Evolutionary conservation across 2,888 invertebrate species (phyloP).

Genomic region (Drosophila fungiperda): DNA sequence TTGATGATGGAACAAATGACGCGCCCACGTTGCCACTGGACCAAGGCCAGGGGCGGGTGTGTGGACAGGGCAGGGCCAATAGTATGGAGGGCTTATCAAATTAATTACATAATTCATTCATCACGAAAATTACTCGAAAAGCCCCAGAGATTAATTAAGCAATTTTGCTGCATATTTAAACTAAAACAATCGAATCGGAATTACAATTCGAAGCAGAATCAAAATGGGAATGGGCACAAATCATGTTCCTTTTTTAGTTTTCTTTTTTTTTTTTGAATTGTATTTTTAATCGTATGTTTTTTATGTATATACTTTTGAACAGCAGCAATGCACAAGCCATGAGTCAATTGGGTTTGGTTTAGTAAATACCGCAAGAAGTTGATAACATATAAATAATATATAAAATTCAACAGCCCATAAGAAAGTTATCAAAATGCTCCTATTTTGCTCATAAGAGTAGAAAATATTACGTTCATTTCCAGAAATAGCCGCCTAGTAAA

Average conservation of each 20-base stretch:
- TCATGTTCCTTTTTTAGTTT: neutral
- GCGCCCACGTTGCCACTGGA: conserved; percentile 3
- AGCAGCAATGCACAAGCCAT: no score
- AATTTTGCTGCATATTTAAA: conserved; percentile 4
- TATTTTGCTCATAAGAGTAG: conserved; percentile 6
- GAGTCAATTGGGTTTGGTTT: neutral
- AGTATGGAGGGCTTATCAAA: conserved; percentile 19
- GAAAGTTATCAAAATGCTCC: neutral
- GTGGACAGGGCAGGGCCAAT: neutral
- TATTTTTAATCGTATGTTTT: neutral
- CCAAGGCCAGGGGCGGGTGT: neutral
- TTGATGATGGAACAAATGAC: conserved; percentile 24
- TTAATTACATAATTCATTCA: conserved; percentile 72
- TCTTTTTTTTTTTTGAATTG: neutral
- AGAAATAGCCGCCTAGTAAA: conserved; percentile 45
- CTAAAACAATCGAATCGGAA: neutral
- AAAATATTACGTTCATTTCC: conserved; percentile 25
- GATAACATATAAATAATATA: neutral
- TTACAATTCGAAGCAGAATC: neutral
- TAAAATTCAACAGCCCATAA: neutral
- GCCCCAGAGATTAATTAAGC: conserved; percentile 5
- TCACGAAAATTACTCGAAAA: conserved; percentile 22
- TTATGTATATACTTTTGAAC: neutral
- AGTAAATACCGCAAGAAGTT: neutral
- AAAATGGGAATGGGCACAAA: neutral